These are phyloP conservation scores for Drosophila anomalata DNA, from an alignment of 2,888 invertebrate genomes.

Conservation along the genomic window DNA sequence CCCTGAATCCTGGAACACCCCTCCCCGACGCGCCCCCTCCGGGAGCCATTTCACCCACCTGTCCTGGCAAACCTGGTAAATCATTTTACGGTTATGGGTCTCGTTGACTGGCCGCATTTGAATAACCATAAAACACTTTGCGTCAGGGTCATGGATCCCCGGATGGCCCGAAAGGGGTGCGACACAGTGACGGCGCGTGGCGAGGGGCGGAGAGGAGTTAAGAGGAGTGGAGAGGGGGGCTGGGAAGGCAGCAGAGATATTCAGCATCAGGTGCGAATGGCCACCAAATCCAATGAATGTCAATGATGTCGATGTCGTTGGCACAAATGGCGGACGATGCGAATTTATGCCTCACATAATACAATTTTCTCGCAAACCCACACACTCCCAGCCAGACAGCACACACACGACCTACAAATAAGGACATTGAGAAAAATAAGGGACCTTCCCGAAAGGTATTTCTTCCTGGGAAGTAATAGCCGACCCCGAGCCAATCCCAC, in stretches of 20 bases:
- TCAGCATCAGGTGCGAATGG: conserved; percentile 75
- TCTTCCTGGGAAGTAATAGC: background rate
- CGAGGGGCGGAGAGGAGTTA: background rate
- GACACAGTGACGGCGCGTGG: background rate
- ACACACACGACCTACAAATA: background rate
- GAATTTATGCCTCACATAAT: conserved; percentile 59
- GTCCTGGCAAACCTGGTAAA: conserved; percentile 43
- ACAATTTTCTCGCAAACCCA: conserved; percentile 40
- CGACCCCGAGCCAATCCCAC: background rate
- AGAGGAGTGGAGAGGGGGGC: no score
- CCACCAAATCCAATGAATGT: conserved; percentile 78
- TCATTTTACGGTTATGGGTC: conserved; percentile 58
- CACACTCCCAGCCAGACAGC: background rate
- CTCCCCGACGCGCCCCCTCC: background rate
- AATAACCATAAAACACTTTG: conserved; percentile 61
- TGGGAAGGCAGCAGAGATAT: conserved; percentile 18
- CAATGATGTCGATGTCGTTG: conserved; percentile 70
- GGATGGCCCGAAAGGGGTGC: background rate
- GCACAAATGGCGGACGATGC: conserved; percentile 57
- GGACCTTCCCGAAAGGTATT: background rate
- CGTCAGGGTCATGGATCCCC: background rate
- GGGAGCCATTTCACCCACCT: background rate
- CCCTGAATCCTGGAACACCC: no score
- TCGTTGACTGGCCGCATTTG: conserved; percentile 53
- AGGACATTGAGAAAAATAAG: conserved; percentile 2